Evolutionary conservation across 35 echinoderm and acorn worm genomes (phyloP).

Genomic region (Anneissia japonica): DNA sequence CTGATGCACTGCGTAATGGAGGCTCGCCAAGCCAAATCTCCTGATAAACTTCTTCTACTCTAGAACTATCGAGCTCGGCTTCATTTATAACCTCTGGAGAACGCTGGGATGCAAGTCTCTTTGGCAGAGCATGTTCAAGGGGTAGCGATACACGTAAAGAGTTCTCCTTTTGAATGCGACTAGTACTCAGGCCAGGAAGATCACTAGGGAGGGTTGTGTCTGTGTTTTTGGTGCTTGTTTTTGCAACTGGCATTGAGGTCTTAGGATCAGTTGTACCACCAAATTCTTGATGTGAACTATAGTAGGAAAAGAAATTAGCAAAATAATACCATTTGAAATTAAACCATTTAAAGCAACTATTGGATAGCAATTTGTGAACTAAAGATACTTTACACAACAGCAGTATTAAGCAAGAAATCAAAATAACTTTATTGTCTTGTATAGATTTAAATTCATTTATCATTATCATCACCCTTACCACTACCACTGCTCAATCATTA

Average conservation of each 20-base stretch:
- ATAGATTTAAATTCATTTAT: no score
- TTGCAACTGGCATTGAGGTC: not conserved
- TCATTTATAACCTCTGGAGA: not conserved
- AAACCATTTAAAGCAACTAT: no score
- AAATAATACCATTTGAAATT: no score
- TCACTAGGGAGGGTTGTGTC: not conserved
- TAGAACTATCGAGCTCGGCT: not conserved
- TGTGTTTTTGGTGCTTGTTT: not conserved
- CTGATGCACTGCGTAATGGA: not conserved
- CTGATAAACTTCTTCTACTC: not conserved
- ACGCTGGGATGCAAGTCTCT: not conserved
- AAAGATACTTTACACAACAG: no score
- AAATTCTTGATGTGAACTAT: not conserved
- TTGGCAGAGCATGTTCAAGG: not conserved
- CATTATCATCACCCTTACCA: no score
- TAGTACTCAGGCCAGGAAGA: not conserved
- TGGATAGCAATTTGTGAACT: no score
- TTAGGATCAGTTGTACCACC: no score
- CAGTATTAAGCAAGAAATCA: no score
- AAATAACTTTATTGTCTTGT: no score
- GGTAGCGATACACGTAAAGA: not conserved
- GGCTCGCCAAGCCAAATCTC: not conserved
- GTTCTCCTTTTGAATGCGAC: not conserved
- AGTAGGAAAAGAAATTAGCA: not conserved
- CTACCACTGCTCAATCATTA: no score